Evolutionary conservation across 2,888 invertebrate genomes (phyloP), one percentile per base, ranked within the genome.

Genomic region (Heliconius ethilla): DNA sequence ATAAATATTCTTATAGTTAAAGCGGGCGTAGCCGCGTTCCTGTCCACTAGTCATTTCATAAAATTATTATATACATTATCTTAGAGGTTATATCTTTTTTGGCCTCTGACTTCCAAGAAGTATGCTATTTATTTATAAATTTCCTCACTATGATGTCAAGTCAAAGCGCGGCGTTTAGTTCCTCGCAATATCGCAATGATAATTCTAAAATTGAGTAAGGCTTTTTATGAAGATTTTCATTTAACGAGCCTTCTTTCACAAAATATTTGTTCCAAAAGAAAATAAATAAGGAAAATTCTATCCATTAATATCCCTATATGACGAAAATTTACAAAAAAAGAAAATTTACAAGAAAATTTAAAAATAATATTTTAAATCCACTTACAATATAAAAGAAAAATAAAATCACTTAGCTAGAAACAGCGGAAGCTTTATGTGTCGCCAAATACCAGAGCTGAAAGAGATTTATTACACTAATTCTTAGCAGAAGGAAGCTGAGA

Each of bases 401-500:
- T 63, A 62, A 74, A 73, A 74, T 27, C 74, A 74, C 62, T 63
- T 18, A 25, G 33, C 33, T 62, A 62, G 37, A 74, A 74, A 74
- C 40, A 62, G 63, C 63, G 62, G 62, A 74, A 63, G 62, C 63
- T 27, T 37, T 74, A 40, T 37, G 33, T 74, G 40, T 74, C 74
- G 62, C 63, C 63, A 74, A 63, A 74, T 74, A 63, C 74, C 63
- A 22, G 40, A 63, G 63, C 59, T 22, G 37, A 62, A 10, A 62
- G 62, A 63, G 73, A 74, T 74, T 73, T 74, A 74, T 74, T 40
- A 74, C 37, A 63, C 11, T 40, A 63, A 74, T 63, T 74, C 63
- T 74, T 27, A 62, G 70, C 70, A 70, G 40, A 18, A 37, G 5
- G 37, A 22, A 62, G 62, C 5, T 9, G 10, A 63, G 63, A 25